These are phyloP conservation scores for Spea multiplicata DNA, from an alignment of 2,113 vertebrate genomes.

Conservation along the genomic window DNA sequence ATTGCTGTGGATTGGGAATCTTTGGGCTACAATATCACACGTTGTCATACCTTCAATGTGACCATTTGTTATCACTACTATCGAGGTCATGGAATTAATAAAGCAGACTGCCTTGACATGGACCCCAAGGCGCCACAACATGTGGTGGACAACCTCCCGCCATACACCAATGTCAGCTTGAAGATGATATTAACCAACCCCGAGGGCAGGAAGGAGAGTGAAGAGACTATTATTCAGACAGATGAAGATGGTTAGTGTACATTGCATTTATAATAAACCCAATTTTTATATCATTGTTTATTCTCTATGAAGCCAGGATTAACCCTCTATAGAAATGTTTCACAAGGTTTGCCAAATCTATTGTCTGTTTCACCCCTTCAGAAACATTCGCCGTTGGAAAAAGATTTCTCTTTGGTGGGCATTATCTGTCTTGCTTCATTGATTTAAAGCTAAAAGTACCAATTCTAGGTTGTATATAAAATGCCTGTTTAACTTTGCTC, in stretches of 20 bases:
- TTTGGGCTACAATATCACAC: constrained; percentile 96
- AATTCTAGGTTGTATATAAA: not conserved
- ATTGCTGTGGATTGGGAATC: constrained; percentile 98
- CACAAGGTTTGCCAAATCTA: not conserved
- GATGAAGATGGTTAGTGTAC: constrained; percentile 87
- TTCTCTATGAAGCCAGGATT: too few relatives aligned
- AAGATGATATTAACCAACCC: constrained; percentile 98
- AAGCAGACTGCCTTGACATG: constrained; percentile 94
- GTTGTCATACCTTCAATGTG: constrained; percentile 97
- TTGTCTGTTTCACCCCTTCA: constrained; percentile 8
- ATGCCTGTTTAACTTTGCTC: not conserved
- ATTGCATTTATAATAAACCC: not conserved
- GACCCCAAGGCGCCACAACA: constrained; percentile 95
- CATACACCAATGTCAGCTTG: constrained; percentile 95
- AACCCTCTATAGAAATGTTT: not conserved
- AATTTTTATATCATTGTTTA: too few relatives aligned
- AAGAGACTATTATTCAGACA: constrained; percentile 94
- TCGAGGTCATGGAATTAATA: constrained; percentile 82
- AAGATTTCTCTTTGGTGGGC: not conserved
- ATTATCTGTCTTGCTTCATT: not conserved
- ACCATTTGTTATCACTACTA: constrained; percentile 97
- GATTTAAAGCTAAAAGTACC: not conserved
- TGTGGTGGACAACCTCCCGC: constrained; percentile 86
- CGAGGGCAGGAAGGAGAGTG: constrained; percentile 95
- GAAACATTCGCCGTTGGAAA: not conserved